Base-by-base conservation (phyloP, 2,797 vertebrate genomes). In the Microchirus variegatus region DNA sequence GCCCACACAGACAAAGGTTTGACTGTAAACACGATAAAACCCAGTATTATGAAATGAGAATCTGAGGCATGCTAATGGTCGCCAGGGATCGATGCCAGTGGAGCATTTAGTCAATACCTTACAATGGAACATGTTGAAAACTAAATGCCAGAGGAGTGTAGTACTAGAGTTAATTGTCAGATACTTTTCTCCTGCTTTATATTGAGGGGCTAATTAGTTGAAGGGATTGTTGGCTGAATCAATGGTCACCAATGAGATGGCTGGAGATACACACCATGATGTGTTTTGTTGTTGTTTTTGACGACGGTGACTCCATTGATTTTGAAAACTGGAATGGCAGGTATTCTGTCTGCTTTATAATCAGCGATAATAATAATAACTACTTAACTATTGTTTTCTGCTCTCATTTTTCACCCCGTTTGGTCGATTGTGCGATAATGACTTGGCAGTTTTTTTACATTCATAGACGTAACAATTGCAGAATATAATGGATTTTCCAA, bases 71-170 rank as follows among this genome's bases (percentile, higher is more conserved):
- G 63, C 82, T 85, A 86, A 87, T 85, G 74, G 82, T 45, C 15
- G 22, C 26, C 1, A 10, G 41, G 44, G 37, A 86, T 90, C 87
- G 38, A 89, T 87, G 56, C 35, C 62, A 35, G 15, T 50, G 71
- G 85, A 88, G 77, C 89, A 80, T 86, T 87, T 89, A 67, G 78
- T 90, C 87, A 75, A 90, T 90, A 83, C 40, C 67, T 57, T 85
- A 89, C 86, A 82, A 89, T 71, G 75, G 77, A 87, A 80, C 75
- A 70, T 9, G 50, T 15, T 40, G 76, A 86, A 88, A 80, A 85
- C 71, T 55, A 88, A 90, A 91, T 87, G 84, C 85, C 89, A 89
- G 78, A 63, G 77, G 75, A 85, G 73, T 80, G 57, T 57, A 69
- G 70, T 44, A 65, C 62, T 77, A 67, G 59, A 82, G 78, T 80